phyloP scores from a whole-genome alignment of 2,113 vertebrate species.

The human (Homo sapiens) region DNA sequence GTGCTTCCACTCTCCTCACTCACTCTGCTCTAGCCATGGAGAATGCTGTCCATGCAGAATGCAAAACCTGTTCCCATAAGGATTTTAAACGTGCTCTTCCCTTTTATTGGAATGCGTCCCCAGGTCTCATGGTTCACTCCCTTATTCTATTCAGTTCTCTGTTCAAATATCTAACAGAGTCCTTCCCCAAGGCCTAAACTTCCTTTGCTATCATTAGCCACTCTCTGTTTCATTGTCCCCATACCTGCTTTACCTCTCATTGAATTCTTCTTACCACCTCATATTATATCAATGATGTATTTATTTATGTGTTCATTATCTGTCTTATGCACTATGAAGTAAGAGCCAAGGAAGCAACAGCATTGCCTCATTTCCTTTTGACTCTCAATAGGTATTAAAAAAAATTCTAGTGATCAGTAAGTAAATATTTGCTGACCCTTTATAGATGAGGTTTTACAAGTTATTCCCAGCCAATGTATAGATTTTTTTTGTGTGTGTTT shows the following conservation, averaged over 20 bases:
- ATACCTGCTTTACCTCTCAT: not conserved
- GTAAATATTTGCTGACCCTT: not conserved
- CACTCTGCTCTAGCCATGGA: not conserved
- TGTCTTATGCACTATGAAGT: not conserved
- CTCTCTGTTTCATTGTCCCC: fast-evolving
- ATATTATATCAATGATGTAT: no score
- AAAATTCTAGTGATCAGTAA: not conserved
- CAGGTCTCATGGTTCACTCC: not conserved
- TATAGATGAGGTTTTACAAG: not conserved
- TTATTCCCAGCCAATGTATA: not conserved
- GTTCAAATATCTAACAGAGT: not conserved
- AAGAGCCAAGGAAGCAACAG: not conserved
- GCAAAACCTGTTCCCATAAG: not conserved
- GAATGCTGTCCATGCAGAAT: not conserved
- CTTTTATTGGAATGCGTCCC: not conserved
- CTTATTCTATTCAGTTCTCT: not conserved
- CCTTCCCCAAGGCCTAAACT: not conserved
- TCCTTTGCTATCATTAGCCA: not conserved
- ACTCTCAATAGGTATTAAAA: not conserved
- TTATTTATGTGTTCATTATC: not conserved
- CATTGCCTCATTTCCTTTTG: not conserved
- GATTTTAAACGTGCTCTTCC: not conserved
- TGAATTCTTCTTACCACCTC: not conserved
- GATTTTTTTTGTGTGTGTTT: not conserved
- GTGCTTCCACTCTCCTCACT: fast-evolving